These are phyloP conservation scores for Anseranas semipalmata DNA, from an alignment of 2,113 vertebrate genomes.

Conservation along the genomic window DNA sequence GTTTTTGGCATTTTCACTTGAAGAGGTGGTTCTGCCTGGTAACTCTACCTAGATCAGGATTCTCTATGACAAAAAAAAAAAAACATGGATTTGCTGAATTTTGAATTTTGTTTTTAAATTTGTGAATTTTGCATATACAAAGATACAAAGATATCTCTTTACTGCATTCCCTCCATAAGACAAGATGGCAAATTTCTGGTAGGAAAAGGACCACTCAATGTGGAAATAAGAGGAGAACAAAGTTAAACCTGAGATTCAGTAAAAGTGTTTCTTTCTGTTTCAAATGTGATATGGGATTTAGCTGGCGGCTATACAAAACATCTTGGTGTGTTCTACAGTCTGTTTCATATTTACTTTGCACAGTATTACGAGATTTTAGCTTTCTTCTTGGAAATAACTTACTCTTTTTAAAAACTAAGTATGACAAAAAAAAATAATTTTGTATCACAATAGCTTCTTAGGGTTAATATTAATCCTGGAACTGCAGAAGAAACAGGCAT, in stretches of 20 bases:
- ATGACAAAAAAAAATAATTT: not conserved
- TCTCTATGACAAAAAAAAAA: not conserved
- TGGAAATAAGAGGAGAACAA: not conserved
- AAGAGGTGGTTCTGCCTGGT: not conserved
- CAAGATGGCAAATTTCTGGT: not conserved
- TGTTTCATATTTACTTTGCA: not conserved
- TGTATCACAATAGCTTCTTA: not conserved
- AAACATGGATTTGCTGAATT: not conserved
- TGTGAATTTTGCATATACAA: no score
- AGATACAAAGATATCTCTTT: not conserved
- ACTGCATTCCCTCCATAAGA: not conserved
- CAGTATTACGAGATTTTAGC: not conserved
- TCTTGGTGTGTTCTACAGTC: not conserved
- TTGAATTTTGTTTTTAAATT: no score
- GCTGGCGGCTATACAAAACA: not conserved
- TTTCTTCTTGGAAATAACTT: not conserved
- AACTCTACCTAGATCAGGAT: not conserved
- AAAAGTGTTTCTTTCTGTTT: not conserved
- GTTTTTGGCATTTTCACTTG: not conserved
- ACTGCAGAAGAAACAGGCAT: not conserved
- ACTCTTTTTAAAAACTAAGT: not conserved
- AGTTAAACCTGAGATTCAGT: not conserved
- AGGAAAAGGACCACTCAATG: not conserved
- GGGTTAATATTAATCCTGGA: not conserved
- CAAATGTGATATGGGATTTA: not conserved